These are phyloP conservation scores for Strongylocentrotus purpuratus DNA, from an alignment of 35 echinoderm and acorn worm species.

Conservation along the genomic window DNA sequence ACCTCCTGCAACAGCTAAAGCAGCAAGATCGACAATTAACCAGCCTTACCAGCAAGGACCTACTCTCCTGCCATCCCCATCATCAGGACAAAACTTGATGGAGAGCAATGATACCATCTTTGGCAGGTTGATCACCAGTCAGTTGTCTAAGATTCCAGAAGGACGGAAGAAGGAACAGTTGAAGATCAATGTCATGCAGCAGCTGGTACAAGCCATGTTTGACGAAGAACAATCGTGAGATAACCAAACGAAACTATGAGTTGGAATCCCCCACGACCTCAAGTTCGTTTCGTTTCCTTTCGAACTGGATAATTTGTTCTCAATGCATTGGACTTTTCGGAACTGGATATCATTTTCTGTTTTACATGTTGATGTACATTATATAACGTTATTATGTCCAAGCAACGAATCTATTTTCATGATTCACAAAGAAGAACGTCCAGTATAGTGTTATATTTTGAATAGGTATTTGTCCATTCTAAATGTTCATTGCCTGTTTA, in stretches of 20 bases:
- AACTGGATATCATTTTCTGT: no score
- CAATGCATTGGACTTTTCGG: no score
- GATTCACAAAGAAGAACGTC: no score
- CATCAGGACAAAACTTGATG: not conserved
- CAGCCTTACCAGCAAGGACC: not conserved
- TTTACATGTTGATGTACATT: no score
- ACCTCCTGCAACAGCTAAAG: not conserved
- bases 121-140: not conserved
- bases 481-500: no score
- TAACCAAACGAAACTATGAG: not conserved
- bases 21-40: not conserved
- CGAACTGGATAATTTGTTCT: not conserved
- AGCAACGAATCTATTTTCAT: no score
- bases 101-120: slow-evolving; percentile 8
- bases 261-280: not conserved
- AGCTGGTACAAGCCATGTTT: slow-evolving; percentile 41
- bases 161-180: slow-evolving; percentile 42
- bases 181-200: slow-evolving; percentile 38
- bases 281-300: not conserved
- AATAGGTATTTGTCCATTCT: no score
- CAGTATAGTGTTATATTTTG: no score
- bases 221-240: not conserved
- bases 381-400: no score
- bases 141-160: slow-evolving; percentile 27
- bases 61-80: not conserved